Evolutionary conservation across 92 coral and sea anemone species (phyloP).

Genomic region (Bergia sp.): DNA sequence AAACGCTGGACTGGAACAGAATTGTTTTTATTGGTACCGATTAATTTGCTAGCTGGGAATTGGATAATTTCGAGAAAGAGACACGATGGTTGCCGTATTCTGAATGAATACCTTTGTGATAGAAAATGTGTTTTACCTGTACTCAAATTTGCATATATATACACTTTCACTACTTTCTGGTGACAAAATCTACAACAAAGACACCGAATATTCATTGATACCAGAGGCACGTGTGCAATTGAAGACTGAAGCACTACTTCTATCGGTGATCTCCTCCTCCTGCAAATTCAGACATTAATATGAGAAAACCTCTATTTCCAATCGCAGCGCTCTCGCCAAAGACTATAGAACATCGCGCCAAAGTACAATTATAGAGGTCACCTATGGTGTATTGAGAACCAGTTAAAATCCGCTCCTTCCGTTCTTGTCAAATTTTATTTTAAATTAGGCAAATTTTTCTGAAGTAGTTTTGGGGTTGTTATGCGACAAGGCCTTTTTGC

Average conservation of each 20-base stretch:
- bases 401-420: slow-evolving; percentile 22
- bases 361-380: slow-evolving; percentile 17
- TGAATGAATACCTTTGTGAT: slow-evolving; percentile 37
- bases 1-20: not conserved
- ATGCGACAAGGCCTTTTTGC: slow-evolving; percentile 45
- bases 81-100: slow-evolving; percentile 1
- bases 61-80: not conserved
- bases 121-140: slow-evolving; percentile 44
- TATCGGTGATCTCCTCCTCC: not conserved
- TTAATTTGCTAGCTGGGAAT: not conserved
- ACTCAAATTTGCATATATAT: slow-evolving; percentile 41
- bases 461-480: slow-evolving; percentile 64
- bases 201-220: slow-evolving; percentile 25
- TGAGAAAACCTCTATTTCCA: not conserved
- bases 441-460: slow-evolving; percentile 64
- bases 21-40: slow-evolving; percentile 1
- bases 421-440: slow-evolving; percentile 33
- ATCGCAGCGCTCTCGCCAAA: not conserved
- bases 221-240: slow-evolving; percentile 41
- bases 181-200: slow-evolving; percentile 35
- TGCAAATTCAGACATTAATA: not conserved
- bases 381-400: slow-evolving; percentile 40
- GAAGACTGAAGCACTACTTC: slow-evolving; percentile 20
- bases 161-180: slow-evolving; percentile 29
- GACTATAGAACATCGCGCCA: not conserved